Evolutionary conservation across 1,140 invertebrate genomes (phyloP).

Genomic region (Papilio machaon): DNA sequence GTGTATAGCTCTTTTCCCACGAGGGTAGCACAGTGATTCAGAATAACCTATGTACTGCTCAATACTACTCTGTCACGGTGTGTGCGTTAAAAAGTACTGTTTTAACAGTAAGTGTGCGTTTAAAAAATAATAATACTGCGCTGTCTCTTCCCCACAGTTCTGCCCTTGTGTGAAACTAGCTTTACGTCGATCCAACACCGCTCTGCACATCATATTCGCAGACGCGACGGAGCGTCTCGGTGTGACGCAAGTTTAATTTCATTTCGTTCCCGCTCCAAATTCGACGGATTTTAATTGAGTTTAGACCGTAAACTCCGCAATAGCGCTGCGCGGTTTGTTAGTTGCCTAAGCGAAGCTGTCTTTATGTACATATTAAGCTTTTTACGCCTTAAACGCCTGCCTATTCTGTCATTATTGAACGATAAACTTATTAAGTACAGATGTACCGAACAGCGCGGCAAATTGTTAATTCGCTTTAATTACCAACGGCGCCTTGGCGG

Average conservation of each 20-base stretch:
- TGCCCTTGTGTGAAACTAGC: neutral
- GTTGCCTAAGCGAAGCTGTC: slow-evolving; percentile 62
- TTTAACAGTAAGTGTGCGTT: too few relatives aligned
- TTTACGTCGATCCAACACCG: slow-evolving; percentile 31
- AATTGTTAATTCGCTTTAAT: slow-evolving; percentile 76
- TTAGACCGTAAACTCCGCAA: slow-evolving; percentile 60
- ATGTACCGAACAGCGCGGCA: slow-evolving; percentile 63
- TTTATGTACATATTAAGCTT: slow-evolving; percentile 67
- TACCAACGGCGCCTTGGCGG: slow-evolving; percentile 56
- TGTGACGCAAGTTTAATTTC: slow-evolving; percentile 70
- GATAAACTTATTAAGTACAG: slow-evolving; percentile 75
- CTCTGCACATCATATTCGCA: slow-evolving; percentile 52
- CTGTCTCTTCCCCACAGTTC: neutral
- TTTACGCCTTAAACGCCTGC: slow-evolving; percentile 52
- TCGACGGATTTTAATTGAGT: slow-evolving; percentile 71
- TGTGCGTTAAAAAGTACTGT: too few relatives aligned
- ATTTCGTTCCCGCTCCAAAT: slow-evolving; percentile 65
- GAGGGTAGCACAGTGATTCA: neutral
- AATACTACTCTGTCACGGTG: too few relatives aligned
- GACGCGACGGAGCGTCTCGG: slow-evolving; percentile 54
- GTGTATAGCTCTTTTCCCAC: neutral
- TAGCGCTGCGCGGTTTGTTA: slow-evolving; percentile 66
- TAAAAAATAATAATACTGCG: too few relatives aligned
- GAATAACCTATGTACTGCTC: too few relatives aligned
- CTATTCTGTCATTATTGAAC: slow-evolving; percentile 64